Base-by-base conservation (phyloP, 2,888 invertebrate species). In the Ophion ellenae region DNA sequence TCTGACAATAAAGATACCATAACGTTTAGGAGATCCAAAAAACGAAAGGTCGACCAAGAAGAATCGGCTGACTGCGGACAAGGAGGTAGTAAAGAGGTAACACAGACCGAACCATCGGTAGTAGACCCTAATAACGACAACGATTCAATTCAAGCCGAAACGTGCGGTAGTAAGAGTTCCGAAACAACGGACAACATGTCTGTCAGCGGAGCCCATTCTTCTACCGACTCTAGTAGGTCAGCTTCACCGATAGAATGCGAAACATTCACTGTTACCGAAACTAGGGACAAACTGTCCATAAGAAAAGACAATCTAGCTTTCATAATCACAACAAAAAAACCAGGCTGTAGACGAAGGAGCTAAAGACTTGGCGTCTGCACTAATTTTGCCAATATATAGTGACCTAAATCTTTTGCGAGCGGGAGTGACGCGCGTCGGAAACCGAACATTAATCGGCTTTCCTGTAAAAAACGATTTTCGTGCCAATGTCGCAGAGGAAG, bases 231-330 rank as follows among this genome's bases (percentile, higher is more conserved):
- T 2, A 53, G 47, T 64, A 5, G 61, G 7, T 32, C 63, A 32
- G 76, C 1, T 1, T n/a, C 66, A 6, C 76, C 63, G 2, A 20
- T 10, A 20, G 24, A 10, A 4, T 10, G 1, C n/a, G 70, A 70
- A 61, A 63, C 2, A 0, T 36, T 45, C 45, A 64, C 24, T 7
- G 0, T 66, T 47, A 11, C 28, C 61, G 71, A 83, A 47, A 75
- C 79, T 24, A 28, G 80, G 11, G 86, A 84, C 20, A 61, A 67
- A 32, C 14, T 84, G 0, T 36, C 20, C 0, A 86, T 84, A 84
- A 69, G 59, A 17, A 86, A 70, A 17, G 84, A 83, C 20, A 84
- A 86, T n/a, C 9, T 84, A 1, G 79, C 78, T 32, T 79, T 86
- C 6, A 24, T 24, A 24, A 36, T 79, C 0, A 84, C 81, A 0